Conservation (phyloP, 1,140 invertebrate species). For the Antheraea mylitta region DNA sequence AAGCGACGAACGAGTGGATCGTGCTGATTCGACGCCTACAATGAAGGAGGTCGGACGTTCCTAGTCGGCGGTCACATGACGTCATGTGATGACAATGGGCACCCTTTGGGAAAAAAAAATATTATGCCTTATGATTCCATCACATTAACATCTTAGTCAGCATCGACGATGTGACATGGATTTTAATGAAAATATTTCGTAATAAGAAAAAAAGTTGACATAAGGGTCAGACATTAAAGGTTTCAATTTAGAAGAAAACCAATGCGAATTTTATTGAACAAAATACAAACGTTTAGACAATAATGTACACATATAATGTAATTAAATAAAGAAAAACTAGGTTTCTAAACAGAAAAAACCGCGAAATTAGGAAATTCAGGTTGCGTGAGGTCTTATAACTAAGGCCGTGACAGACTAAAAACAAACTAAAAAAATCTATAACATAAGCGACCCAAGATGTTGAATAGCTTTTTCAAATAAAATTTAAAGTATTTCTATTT, state of each 20-base stretch:
- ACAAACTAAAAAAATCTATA: too few species aligned
- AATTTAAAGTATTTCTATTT: too few species aligned
- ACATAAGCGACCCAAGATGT: too few species aligned
- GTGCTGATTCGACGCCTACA: slow-evolving; percentile 48
- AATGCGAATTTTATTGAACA: too few species aligned
- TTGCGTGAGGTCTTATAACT: slow-evolving; percentile 6
- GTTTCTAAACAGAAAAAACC: not conserved
- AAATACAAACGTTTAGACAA: too few species aligned
- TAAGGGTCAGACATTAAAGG: too few species aligned
- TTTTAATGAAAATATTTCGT: too few species aligned
- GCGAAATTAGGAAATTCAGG: slow-evolving; percentile 6
- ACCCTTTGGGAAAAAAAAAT: slow-evolving; percentile 15
- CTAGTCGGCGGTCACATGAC: too few species aligned
- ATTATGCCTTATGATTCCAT: slow-evolving; percentile 3
- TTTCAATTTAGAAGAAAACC: too few species aligned
- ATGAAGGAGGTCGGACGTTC: slow-evolving; percentile 32
- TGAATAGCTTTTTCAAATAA: too few species aligned
- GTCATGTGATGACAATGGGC: slow-evolving; percentile 21
- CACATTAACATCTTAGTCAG: not conserved
- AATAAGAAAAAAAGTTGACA: too few species aligned
- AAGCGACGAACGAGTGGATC: slow-evolving; percentile 44
- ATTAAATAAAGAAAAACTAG: not conserved
- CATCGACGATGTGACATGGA: not conserved
- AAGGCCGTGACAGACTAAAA: not conserved
- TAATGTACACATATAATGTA: too few species aligned